Percentiles rank a stretch among this genome's conserved stretches.
These are phyloP conservation scores for Eupleurogrammus muticus DNA, from an alignment of 2,797 vertebrate species.

Conservation along the genomic window DNA sequence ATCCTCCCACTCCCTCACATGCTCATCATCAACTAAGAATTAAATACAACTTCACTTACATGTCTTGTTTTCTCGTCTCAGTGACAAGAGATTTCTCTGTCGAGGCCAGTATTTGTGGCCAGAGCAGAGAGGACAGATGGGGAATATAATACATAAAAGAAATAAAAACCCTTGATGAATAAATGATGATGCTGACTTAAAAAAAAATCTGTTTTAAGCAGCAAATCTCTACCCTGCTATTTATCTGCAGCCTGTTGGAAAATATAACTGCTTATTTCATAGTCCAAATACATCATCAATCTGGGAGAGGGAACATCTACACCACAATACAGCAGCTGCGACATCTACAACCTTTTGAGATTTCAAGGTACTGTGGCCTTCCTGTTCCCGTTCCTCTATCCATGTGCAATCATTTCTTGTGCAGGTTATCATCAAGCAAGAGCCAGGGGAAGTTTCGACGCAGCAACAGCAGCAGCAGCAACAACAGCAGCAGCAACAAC, in stretches of 20 bases:
- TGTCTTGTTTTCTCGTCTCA: constrained; percentile 11
- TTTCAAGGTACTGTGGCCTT: neutral
- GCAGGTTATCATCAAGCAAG: constrained; percentile 99
- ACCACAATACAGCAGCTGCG: neutral
- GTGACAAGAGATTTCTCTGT: constrained; percentile 10
- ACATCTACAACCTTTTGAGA: constrained; percentile 13
- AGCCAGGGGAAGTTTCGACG: constrained; percentile 92
- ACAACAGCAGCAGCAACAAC: constrained; percentile 85
- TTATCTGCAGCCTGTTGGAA: neutral
- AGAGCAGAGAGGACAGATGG: constrained; percentile 26
- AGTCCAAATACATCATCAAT: constrained; percentile 3
- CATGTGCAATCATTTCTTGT: constrained; percentile 26
- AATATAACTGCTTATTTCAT: neutral
- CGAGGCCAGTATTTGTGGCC: constrained; percentile 21
- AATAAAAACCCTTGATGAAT: constrained; percentile 50
- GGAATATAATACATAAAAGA: constrained; percentile 25
- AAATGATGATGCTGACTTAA: constrained; percentile 50
- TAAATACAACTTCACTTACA: constrained; percentile 18
- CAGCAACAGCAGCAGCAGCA: constrained; percentile 86
- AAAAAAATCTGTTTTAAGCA: constrained; percentile 25
- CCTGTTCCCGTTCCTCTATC: neutral
- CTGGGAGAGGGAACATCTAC: neutral
- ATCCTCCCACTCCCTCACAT: constrained; percentile 37
- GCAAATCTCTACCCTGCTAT: constrained; percentile 1
- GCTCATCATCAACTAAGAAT: constrained; percentile 31